Percentiles rank a stretch among this genome's conserved stretches.
Evolutionary conservation across 2,113 vertebrate genomes (phyloP).

Genomic region (Pyrgilauda ruficollis): DNA sequence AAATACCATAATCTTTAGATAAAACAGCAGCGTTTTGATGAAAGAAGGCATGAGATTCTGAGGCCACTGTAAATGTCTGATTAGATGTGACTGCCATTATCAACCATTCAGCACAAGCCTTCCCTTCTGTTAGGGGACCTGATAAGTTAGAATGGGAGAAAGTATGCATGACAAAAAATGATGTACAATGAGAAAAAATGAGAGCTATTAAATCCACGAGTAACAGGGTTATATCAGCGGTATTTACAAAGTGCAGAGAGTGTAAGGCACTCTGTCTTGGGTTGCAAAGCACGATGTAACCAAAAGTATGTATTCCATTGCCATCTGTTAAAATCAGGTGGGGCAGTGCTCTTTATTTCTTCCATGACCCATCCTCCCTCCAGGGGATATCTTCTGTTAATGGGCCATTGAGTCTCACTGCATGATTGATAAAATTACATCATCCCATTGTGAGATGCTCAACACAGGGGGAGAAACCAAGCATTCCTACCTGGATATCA

Average conservation of each 20-base stretch:
- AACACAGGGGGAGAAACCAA: background rate
- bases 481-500: background rate
- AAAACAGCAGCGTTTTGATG: background rate
- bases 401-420: background rate
- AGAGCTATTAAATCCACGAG: background rate
- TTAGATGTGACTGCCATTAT: background rate
- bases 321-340: background rate
- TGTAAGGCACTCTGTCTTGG: background rate
- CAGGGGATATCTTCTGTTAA: background rate
- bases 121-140: background rate
- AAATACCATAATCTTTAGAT: background rate
- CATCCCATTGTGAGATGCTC: background rate
- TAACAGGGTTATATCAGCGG: background rate
- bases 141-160: background rate
- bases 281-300: background rate
- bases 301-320: background rate
- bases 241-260: background rate
- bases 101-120: rapidly evolving
- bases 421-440: background rate
- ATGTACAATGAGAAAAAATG: background rate
- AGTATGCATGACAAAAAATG: background rate
- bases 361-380: background rate
- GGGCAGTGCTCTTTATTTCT: background rate
- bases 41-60: background rate
- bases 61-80: background rate